Conservation (phyloP, 2,113 vertebrate species). For the Vicugna pacos region DNA sequence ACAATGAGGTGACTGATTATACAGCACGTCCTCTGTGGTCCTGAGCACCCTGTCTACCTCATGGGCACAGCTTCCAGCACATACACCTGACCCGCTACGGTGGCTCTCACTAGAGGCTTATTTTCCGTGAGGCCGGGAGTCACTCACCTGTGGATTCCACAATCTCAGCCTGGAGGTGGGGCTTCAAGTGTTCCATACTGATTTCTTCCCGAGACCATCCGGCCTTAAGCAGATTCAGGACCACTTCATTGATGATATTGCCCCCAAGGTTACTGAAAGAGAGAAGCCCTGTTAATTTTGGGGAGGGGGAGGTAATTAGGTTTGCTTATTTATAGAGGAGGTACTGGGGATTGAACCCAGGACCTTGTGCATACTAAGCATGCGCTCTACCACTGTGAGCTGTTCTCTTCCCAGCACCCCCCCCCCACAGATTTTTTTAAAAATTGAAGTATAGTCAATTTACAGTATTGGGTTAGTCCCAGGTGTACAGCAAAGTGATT, state of each 20-base stretch:
- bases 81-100: fast-evolving
- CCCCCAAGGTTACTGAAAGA: constrained; percentile 93
- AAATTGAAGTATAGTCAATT: not conserved
- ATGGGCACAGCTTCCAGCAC: not conserved
- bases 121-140: not conserved
- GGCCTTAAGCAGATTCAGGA: constrained; percentile 93
- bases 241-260: constrained; percentile 92
- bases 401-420: too few species aligned
- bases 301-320: too few species aligned
- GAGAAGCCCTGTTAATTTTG: not conserved
- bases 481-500: not conserved
- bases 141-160: constrained; percentile 89
- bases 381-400: too few species aligned
- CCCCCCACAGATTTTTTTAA: too few species aligned
- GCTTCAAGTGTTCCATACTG: constrained; percentile 92
- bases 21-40: not conserved
- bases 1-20: not conserved
- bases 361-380: too few species aligned
- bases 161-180: constrained; percentile 89
- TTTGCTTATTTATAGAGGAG: too few species aligned
- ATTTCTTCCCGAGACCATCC: constrained; percentile 94
- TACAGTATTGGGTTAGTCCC: not conserved
- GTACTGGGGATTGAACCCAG: too few species aligned
- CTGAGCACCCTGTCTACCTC: not conserved
- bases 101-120: not conserved